Base-by-base conservation (phyloP, 2,113 vertebrate genomes). In the Turnix velox region DNA sequence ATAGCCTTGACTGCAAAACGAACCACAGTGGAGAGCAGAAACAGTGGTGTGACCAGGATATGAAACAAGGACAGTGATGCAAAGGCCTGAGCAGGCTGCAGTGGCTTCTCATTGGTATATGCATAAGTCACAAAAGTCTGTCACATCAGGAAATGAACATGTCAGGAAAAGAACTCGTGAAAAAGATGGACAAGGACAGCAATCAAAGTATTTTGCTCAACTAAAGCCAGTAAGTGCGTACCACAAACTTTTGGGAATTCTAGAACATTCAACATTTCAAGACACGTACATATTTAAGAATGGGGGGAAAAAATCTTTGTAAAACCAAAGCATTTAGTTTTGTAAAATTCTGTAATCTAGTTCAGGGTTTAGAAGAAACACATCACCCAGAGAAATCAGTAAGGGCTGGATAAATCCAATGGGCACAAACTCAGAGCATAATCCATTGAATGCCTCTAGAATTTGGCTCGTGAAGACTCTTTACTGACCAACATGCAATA, bases 11-110 rank as follows among this genome's bases (percentile, higher is more conserved):
- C 99, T 7, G 99, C 98, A 66, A 99, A 99, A 52, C 99, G 96
- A 94, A 99, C 99, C n/a, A 99, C 99, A 0, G 99, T 99, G 92
- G 99, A 99, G 23, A 99, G 98, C 76, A 99, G 98, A 97, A 99
- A 99, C 65, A 99, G 97, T 0, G 99, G 99, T 0, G 99, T 99
- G 85, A 99, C 99, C 91, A 99, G 97, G 96, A 99, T 99, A 80
- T 99, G 98, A 93, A 99, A 99, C 33, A 99, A 93, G 1, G 99
- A 99, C 87, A 99, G 96, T 0, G 99, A 99, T 1, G 99, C 99
- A 62, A 99, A 99, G 42, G 99, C 99, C 68, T 98, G 97, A 2
- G 98, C 98, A 0, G 99, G 98, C 25, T 95, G 98, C 62, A 99
- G 98, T 0, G 82, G 93, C 2, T 28, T 69, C 1, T 84, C 24